These are phyloP conservation scores for Scaptomyza graminum DNA, from an alignment of 1,140 invertebrate species.

Conservation along the genomic window DNA sequence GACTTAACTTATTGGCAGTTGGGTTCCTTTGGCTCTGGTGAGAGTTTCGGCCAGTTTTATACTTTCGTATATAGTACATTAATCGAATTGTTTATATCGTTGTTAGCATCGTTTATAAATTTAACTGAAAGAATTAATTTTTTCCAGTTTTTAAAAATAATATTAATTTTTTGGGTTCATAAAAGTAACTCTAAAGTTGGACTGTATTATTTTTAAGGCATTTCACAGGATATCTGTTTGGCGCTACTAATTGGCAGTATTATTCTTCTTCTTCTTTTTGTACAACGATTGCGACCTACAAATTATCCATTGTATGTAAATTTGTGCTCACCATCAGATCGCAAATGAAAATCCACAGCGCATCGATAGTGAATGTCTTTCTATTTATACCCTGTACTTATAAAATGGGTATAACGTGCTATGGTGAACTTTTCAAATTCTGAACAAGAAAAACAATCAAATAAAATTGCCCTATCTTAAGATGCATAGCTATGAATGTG, in stretches of 20 bases:
- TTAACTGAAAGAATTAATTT: background rate
- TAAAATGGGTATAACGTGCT: too few species aligned
- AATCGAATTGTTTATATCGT: conserved; percentile 44
- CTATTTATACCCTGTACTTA: background rate
- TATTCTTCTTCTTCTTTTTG: background rate
- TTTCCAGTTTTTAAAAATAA: background rate
- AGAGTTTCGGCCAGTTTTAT: conserved; percentile 26
- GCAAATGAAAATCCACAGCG: background rate
- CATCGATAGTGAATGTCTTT: background rate
- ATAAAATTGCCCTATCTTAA: background rate
- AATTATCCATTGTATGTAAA: conserved; percentile 27
- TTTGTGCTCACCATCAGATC: conserved; percentile 1
- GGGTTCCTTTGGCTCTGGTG: conserved; percentile 41
- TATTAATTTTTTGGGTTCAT: too few species aligned
- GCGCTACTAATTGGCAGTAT: too few species aligned
- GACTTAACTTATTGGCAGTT: conserved; percentile 64
- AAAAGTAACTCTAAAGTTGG: background rate
- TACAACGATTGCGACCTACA: conserved; percentile 9
- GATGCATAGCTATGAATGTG: too few species aligned
- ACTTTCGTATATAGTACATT: conserved; percentile 59
- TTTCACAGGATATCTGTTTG: background rate
- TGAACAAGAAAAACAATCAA: background rate
- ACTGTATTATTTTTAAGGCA: too few species aligned
- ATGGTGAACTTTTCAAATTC: too few species aligned
- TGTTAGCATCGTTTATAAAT: background rate